phyloP scores from a whole-genome alignment of 2,888 invertebrate genomes.

The Caenorhabditis parvicauda region DNA sequence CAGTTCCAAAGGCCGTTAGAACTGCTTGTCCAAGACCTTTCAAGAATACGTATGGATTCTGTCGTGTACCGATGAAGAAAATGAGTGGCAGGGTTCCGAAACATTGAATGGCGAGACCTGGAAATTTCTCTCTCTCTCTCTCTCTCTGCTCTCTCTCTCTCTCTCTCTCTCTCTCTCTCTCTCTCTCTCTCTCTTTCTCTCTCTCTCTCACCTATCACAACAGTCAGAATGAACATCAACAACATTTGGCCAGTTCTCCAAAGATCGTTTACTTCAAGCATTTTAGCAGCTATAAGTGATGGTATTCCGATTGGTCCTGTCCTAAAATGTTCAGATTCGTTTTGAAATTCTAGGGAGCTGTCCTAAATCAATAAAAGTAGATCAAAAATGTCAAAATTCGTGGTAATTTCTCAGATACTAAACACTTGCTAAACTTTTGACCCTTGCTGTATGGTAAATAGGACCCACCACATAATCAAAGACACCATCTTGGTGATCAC shows the following conservation, averaged over 20 bases:
- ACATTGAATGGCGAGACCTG: constrained; percentile 69
- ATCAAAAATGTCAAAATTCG: constrained; percentile 12
- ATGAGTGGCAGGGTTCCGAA: constrained; percentile 69
- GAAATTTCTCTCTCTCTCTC: too few species aligned
- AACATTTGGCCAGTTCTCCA: constrained; percentile 69
- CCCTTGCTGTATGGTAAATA: too few species aligned
- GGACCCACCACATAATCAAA: constrained; percentile 78
- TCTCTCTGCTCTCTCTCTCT: too few species aligned
- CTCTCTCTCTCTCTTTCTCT: too few species aligned
- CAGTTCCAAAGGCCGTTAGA: constrained; percentile 71
- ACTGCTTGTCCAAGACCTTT: constrained; percentile 72
- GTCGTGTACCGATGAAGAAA: constrained; percentile 68
- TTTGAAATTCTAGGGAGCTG: too few species aligned
- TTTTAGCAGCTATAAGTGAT: constrained; percentile 72
- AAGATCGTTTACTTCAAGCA: constrained; percentile 68
- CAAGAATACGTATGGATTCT: constrained; percentile 56
- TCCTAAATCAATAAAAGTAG: too few species aligned
- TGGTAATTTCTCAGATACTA: too few species aligned
- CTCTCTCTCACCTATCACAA: too few species aligned
- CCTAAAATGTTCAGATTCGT: too few species aligned
- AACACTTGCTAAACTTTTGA: background rate
- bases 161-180: too few species aligned
- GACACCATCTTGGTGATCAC: constrained; percentile 87
- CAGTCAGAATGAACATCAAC: constrained; percentile 71
- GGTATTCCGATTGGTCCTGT: constrained; percentile 74